phyloP scores from a whole-genome alignment of 2,113 vertebrate species.

The Eurypyga helias region DNA sequence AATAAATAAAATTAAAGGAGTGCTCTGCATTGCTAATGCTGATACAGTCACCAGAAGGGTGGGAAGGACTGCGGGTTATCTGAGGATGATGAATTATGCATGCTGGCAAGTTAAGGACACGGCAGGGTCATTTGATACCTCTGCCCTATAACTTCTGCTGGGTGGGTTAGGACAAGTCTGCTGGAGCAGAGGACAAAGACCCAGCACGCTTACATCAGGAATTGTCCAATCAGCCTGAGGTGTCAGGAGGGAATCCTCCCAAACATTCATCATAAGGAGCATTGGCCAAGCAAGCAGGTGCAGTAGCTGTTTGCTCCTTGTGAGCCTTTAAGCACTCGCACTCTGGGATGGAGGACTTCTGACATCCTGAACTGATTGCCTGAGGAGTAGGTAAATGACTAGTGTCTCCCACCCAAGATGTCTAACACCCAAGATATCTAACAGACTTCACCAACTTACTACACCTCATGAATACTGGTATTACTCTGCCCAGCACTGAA shows the following conservation, averaged over 20 bases:
- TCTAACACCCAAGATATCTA: neutral
- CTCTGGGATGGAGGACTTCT: neutral
- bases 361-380: neutral
- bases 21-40: slow-evolving; percentile 63
- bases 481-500: neutral
- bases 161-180: neutral
- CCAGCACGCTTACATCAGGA: neutral
- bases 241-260: neutral
- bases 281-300: neutral
- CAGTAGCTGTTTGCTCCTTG: neutral
- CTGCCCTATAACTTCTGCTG: neutral
- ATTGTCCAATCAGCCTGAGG: neutral
- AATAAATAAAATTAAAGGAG: slow-evolving; percentile 66
- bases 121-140: neutral
- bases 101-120: neutral
- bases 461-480: neutral
- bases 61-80: slow-evolving; percentile 30
- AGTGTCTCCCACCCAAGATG: neutral
- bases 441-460: neutral
- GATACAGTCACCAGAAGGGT: slow-evolving; percentile 44
- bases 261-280: neutral
- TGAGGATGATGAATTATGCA: slow-evolving; percentile 44
- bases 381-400: neutral
- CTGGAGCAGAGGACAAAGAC: neutral
- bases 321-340: neutral